Evolutionary conservation across 2,113 vertebrate species (phyloP).

Genomic region (Carollia perspicillata): DNA sequence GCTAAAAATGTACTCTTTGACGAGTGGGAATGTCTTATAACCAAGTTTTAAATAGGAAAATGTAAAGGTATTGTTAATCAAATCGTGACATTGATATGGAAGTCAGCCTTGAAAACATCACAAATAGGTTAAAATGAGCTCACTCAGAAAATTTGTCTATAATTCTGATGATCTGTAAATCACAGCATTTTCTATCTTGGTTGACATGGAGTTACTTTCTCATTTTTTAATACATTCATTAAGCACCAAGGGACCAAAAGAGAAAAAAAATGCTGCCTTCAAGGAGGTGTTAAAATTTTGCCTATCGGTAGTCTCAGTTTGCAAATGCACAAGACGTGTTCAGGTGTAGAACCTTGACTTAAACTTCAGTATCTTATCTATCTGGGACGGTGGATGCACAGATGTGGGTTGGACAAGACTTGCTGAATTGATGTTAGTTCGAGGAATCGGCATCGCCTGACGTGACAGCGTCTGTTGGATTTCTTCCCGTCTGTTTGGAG

Average conservation of each 20-base stretch:
- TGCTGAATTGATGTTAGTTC: neutral
- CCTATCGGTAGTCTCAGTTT: neutral
- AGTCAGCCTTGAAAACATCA: neutral
- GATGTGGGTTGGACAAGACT: neutral
- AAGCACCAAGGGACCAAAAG: neutral
- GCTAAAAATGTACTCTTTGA: neutral
- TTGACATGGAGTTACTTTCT: neutral
- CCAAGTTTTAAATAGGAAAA: neutral
- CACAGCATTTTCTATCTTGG: neutral
- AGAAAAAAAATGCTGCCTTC: neutral
- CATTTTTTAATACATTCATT: neutral
- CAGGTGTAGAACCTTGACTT: neutral
- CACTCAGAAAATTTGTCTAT: neutral
- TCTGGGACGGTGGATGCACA: neutral
- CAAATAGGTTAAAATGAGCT: neutral
- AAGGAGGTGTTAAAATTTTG: neutral
- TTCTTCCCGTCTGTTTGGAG: neutral
- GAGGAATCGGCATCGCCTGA: neutral
- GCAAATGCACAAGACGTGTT: neutral
- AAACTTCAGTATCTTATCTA: neutral
- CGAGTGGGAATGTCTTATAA: neutral
- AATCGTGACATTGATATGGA: neutral
- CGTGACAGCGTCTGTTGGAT: neutral
- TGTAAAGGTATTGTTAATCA: neutral
- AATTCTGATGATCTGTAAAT: neutral